A percentile compares a stretch with the other conserved stretches of the same genome.
phyloP scores from a whole-genome alignment of 2,888 invertebrate species.

The Deilephila elpenor region DNA sequence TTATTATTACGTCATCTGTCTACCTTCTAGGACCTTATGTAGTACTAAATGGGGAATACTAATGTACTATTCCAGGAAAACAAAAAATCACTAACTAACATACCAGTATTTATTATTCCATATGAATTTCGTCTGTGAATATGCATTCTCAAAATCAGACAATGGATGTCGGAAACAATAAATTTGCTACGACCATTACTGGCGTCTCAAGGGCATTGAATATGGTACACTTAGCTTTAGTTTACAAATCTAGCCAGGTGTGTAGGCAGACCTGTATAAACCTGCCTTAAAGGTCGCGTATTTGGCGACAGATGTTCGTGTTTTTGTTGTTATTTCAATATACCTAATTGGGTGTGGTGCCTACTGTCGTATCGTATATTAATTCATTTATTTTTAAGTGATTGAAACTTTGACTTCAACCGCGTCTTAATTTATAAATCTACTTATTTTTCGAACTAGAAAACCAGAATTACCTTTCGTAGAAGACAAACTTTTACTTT shows the following conservation, averaged over 20 bases:
- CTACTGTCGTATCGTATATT: no score
- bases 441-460: no score
- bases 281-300: not conserved
- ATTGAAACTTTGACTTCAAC: no score
- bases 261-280: slow-evolving; percentile 52
- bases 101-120: not conserved
- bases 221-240: slow-evolving; percentile 30
- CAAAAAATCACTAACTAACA: not conserved
- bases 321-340: not conserved
- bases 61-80: no score
- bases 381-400: no score
- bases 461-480: no score
- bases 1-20: no score
- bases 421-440: no score
- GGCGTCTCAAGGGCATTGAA: slow-evolving; percentile 37
- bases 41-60: no score
- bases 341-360: not conserved
- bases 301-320: not conserved
- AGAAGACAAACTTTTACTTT: no score
- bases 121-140: not conserved
- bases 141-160: slow-evolving; percentile 9
- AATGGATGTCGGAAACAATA: slow-evolving; percentile 26
- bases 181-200: slow-evolving; percentile 24
- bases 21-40: no score
- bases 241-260: slow-evolving; percentile 43